phyloP scores from a whole-genome alignment of 2,113 vertebrate genomes.

The Paratilapia polleni region DNA sequence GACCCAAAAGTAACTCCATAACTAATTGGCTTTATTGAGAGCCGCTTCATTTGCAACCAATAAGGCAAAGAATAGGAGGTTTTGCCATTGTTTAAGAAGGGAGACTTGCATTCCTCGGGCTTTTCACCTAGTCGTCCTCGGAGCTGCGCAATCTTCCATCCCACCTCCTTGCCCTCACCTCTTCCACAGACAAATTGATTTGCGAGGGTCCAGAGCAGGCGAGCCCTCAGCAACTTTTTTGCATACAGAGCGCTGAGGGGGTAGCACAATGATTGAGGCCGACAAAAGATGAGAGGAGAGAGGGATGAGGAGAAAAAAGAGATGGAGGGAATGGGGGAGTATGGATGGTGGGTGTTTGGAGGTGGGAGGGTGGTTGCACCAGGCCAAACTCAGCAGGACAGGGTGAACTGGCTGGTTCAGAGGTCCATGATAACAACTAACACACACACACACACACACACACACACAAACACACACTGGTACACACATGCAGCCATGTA shows the following conservation, averaged over 20 bases:
- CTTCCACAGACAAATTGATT: conserved; percentile 95
- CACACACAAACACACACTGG: not conserved
- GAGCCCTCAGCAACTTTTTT: conserved; percentile 84
- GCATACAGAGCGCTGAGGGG: conserved; percentile 88
- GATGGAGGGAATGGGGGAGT: not conserved
- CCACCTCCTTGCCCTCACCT: conserved; percentile 78
- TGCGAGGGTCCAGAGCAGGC: conserved; percentile 91
- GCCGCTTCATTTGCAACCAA: not conserved
- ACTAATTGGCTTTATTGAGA: conserved; percentile 23
- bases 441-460: conserved; percentile 18
- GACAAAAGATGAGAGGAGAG: conserved; percentile 75
- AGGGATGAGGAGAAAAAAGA: conserved; percentile 29
- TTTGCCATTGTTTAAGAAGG: conserved; percentile 16
- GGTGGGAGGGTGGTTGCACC: conserved; percentile 21
- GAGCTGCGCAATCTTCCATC: conserved; percentile 59
- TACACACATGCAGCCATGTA: not conserved
- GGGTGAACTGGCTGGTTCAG: conserved; percentile 88
- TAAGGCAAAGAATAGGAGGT: conserved; percentile 5
- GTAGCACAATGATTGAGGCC: conserved; percentile 84
- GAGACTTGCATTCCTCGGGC: conserved; percentile 42
- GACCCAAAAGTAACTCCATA: not conserved
- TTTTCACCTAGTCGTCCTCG: conserved; percentile 30
- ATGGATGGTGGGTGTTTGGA: conserved; percentile 4
- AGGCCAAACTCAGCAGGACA: conserved; percentile 87
- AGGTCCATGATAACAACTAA: conserved; percentile 81